These are phyloP conservation scores for Ptilodon capucinus DNA, from an alignment of 2,888 invertebrate genomes.

Conservation along the genomic window DNA sequence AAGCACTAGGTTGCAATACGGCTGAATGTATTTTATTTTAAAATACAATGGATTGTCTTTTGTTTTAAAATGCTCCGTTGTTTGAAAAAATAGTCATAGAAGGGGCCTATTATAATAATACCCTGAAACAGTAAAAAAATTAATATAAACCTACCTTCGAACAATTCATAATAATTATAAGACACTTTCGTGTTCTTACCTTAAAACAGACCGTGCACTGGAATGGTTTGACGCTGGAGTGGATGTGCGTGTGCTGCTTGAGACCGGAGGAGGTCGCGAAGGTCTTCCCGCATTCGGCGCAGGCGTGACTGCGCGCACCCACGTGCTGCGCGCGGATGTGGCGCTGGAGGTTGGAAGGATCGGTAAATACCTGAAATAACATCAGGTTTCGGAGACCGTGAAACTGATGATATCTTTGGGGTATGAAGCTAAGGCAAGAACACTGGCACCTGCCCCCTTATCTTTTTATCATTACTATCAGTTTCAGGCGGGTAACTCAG, in stretches of 20 bases:
- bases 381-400: conserved; percentile 75
- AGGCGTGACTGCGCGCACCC: conserved; percentile 97
- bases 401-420: conserved; percentile 17
- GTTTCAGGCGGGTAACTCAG: too few relatives aligned
- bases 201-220: conserved; percentile 98
- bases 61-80: too few relatives aligned
- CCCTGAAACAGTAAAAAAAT: too few relatives aligned
- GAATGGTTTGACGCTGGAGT: conserved; percentile 98
- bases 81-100: too few relatives aligned
- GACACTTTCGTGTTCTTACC: conserved; percentile 77
- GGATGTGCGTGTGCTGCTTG: conserved; percentile 99
- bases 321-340: conserved; percentile 98
- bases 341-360: conserved; percentile 97
- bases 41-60: too few relatives aligned
- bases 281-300: conserved; percentile 99
- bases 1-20: too few relatives aligned
- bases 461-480: too few relatives aligned
- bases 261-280: conserved; percentile 98
- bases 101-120: too few relatives aligned
- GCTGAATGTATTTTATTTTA: too few relatives aligned
- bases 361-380: conserved; percentile 93
- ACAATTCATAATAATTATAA: too few relatives aligned
- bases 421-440: neutral
- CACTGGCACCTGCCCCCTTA: too few relatives aligned
- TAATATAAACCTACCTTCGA: too few relatives aligned